These are phyloP conservation scores for Cyanoderma ruficeps DNA, from an alignment of 2,113 vertebrate genomes.

Conservation along the genomic window DNA sequence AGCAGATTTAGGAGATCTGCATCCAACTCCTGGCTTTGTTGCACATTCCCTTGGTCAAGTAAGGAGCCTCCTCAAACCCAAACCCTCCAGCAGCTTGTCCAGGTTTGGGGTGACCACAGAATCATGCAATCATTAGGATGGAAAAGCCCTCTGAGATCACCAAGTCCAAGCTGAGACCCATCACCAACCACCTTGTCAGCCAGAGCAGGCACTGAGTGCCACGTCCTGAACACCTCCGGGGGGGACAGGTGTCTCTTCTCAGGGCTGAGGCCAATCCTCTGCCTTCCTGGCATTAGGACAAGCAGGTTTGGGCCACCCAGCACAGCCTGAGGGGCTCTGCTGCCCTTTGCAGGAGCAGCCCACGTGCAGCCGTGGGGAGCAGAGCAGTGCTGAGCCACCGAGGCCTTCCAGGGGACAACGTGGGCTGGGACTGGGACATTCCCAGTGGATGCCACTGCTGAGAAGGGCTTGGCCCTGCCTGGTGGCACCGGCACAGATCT, in stretches of 20 bases:
- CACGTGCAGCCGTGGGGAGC: fast-evolving
- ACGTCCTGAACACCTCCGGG: fast-evolving
- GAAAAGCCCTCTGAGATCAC: not conserved
- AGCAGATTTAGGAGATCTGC: not conserved
- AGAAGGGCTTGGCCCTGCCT: not conserved
- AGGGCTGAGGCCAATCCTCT: not conserved
- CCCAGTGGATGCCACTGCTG: not conserved
- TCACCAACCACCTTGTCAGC: not conserved
- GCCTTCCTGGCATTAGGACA: not conserved
- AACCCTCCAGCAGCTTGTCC: not conserved
- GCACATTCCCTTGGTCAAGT: not conserved
- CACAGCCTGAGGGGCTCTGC: not conserved
- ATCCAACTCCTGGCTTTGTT: not conserved
- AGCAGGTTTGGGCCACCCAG: not conserved
- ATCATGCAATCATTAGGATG: fast-evolving
- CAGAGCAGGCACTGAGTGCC: not conserved
- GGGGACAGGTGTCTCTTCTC: not conserved
- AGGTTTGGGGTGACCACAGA: not conserved
- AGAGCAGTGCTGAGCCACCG: not conserved
- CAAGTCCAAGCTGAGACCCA: not conserved
- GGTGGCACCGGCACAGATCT: not conserved
- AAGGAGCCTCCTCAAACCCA: not conserved
- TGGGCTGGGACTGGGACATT: fast-evolving
- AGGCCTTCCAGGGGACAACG: not conserved
- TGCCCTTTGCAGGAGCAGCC: not conserved